phyloP scores from a whole-genome alignment of 2,113 vertebrate genomes.

The Thryonomys swinderianus region DNA sequence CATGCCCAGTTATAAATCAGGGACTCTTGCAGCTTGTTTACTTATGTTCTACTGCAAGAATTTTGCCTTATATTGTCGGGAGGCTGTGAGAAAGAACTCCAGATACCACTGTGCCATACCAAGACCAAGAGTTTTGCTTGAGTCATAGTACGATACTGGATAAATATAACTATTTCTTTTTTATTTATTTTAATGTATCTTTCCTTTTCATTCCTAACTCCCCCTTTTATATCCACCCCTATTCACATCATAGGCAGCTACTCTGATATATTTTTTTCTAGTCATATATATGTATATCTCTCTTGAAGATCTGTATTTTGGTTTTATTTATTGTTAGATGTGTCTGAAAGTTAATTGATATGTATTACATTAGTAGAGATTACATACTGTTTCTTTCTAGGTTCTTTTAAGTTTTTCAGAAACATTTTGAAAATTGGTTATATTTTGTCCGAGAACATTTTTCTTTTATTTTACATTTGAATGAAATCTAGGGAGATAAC shows the following conservation, averaged over 20 bases:
- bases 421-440: neutral
- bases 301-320: neutral
- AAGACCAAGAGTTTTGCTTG: too few relatives aligned
- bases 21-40: too few relatives aligned
- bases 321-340: neutral
- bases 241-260: neutral
- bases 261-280: neutral
- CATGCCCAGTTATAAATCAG: too few relatives aligned
- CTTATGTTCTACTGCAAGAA: too few relatives aligned
- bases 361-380: neutral
- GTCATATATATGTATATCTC: neutral
- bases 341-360: neutral
- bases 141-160: too few relatives aligned
- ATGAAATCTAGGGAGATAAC: neutral
- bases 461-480: neutral
- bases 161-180: too few relatives aligned
- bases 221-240: too few relatives aligned
- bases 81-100: too few relatives aligned
- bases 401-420: neutral
- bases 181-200: too few relatives aligned
- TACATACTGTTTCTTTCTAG: neutral
- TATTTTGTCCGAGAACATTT: neutral
- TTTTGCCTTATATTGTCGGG: too few relatives aligned
- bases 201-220: too few relatives aligned
- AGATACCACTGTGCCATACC: too few relatives aligned